These are phyloP conservation scores for Poecilia gillii DNA, from an alignment of 2,797 vertebrate genomes.

Conservation along the genomic window DNA sequence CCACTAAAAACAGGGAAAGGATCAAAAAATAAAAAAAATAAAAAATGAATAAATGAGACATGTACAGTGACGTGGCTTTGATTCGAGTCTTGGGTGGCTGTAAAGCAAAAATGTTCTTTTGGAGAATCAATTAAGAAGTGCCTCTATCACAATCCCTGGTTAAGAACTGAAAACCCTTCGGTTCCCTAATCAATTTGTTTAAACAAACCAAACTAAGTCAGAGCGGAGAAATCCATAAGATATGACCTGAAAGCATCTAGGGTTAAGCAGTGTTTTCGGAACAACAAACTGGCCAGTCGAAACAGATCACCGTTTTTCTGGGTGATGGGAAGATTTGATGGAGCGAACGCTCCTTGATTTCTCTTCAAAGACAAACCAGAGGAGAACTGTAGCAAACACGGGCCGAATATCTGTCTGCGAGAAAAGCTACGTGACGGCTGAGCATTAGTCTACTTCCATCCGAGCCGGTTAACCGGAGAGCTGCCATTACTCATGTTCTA, in stretches of 20 bases:
- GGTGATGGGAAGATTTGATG: slow-evolving; percentile 20
- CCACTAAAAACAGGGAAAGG: background rate
- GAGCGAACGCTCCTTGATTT: slow-evolving; percentile 8
- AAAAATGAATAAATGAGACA: background rate
- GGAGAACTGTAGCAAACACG: slow-evolving; percentile 31
- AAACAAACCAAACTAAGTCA: background rate
- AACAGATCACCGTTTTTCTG: slow-evolving; percentile 12
- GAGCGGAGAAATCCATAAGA: background rate
- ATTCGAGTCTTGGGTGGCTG: background rate
- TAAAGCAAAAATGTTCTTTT: background rate
- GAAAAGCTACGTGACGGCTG: slow-evolving; percentile 54
- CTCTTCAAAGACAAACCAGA: slow-evolving; percentile 31
- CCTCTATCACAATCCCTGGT: background rate
- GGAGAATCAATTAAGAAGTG: background rate
- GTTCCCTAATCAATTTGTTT: background rate
- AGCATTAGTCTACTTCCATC: slow-evolving; percentile 61
- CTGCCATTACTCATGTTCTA: slow-evolving; percentile 79
- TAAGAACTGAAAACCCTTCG: background rate
- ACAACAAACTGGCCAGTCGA: background rate
- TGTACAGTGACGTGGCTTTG: background rate
- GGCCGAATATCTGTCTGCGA: slow-evolving; percentile 46
- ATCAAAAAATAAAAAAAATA: background rate
- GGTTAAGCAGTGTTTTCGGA: background rate
- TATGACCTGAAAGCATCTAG: background rate
- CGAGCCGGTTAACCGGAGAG: slow-evolving; percentile 63